Conservation (phyloP, 92 coral and sea anemone genomes). For the Epizoanthus stellaris region DNA sequence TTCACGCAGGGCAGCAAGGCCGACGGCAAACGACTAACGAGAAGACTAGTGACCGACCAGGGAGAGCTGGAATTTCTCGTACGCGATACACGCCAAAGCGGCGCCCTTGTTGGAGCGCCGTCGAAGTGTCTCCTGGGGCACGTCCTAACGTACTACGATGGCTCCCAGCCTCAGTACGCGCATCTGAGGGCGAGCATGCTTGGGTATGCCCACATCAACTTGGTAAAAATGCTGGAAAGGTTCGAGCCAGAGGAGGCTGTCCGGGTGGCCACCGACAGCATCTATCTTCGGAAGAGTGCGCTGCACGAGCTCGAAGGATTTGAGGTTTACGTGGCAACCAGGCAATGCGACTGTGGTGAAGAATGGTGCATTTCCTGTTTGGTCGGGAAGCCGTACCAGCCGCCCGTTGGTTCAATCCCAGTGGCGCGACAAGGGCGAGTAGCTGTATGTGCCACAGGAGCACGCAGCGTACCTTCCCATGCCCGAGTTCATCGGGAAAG, state of each 20-base stretch:
- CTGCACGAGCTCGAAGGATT: neutral
- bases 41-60: slow-evolving; percentile 8
- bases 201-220: slow-evolving; percentile 3
- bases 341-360: neutral
- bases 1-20: slow-evolving; percentile 12
- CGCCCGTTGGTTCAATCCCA: neutral
- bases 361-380: too few relatives aligned
- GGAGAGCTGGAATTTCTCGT: slow-evolving; percentile 26
- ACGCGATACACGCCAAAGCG: neutral
- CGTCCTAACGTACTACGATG: slow-evolving; percentile 12
- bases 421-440: neutral
- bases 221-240: neutral
- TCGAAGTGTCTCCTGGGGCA: neutral
- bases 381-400: too few relatives aligned
- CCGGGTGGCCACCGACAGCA: slow-evolving; percentile 30
- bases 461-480: neutral
- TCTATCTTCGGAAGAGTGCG: neutral
- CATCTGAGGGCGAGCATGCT: slow-evolving; percentile 16
- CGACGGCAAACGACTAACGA: neutral
- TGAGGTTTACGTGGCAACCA: neutral
- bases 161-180: slow-evolving; percentile 10
- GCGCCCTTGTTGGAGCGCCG: neutral
- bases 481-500: neutral
- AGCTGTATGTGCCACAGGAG: neutral
- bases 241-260: slow-evolving; percentile 12